phyloP scores from a whole-genome alignment of 2,797 vertebrate species.

The Bovichtus variegatus region DNA sequence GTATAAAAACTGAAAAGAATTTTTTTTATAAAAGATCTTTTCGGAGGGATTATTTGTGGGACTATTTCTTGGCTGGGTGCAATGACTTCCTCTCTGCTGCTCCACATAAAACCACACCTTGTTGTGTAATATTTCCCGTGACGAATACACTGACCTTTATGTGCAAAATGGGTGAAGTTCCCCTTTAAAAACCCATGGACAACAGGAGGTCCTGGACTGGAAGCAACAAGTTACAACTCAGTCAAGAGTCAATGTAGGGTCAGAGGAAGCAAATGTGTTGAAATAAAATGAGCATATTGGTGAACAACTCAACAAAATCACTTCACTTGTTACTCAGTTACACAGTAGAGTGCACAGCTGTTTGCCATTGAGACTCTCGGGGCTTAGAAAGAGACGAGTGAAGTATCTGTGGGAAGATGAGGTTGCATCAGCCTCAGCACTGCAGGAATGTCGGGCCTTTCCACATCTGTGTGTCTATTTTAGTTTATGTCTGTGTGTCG shows the following conservation, averaged over 20 bases:
- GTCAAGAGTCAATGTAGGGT: not conserved
- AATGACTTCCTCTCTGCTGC: too few species aligned
- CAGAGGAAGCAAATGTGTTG: slow-evolving; percentile 33
- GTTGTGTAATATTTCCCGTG: too few species aligned
- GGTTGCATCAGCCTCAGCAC: not conserved
- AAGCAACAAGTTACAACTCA: not conserved
- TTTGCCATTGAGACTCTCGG: not conserved
- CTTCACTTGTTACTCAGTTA: not conserved
- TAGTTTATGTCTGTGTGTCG: not conserved
- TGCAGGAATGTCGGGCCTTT: not conserved
- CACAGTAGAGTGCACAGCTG: slow-evolving; percentile 31
- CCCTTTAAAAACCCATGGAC: not conserved
- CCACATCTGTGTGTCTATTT: slow-evolving; percentile 20
- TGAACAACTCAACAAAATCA: not conserved
- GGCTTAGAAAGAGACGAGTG: not conserved
- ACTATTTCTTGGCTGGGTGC: too few species aligned
- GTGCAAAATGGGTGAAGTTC: not conserved
- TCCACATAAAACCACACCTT: not conserved
- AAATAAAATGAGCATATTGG: slow-evolving; percentile 7
- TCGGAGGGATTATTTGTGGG: too few species aligned
- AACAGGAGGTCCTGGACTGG: not conserved
- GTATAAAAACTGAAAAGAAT: too few species aligned
- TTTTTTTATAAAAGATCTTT: too few species aligned
- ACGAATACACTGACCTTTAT: not conserved
- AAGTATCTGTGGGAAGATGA: slow-evolving; percentile 6